phyloP scores from a whole-genome alignment of 2,888 invertebrate genomes.

The Erebia epiphron region DNA sequence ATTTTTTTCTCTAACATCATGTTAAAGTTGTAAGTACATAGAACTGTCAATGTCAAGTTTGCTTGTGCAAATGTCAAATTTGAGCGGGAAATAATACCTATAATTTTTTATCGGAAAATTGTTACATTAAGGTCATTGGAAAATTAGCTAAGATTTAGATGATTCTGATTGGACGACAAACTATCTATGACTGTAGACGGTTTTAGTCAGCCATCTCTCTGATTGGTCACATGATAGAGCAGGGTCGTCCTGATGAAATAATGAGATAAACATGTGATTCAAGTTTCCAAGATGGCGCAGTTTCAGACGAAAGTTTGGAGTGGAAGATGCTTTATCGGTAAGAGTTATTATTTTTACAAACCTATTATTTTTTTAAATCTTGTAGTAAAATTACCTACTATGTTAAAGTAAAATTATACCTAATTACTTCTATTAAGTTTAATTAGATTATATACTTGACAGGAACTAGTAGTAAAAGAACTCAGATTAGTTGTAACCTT shows the following conservation, averaged over 20 bases:
- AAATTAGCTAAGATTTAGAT: constrained; percentile 40
- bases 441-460: too few relatives aligned
- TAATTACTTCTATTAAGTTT: too few relatives aligned
- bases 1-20: too few relatives aligned
- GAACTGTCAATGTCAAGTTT: background rate
- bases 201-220: constrained; percentile 53
- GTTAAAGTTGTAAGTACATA: constrained; percentile 10
- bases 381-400: constrained; percentile 1
- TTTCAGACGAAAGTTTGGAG: constrained; percentile 56
- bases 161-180: constrained; percentile 51
- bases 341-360: constrained; percentile 48
- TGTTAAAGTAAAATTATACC: too few relatives aligned
- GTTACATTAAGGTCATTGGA: constrained; percentile 31
- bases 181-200: constrained; percentile 46
- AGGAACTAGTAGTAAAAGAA: too few relatives aligned
- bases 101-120: constrained; percentile 37
- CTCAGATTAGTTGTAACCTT: too few relatives aligned
- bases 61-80: constrained; percentile 46
- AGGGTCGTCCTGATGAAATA: constrained; percentile 57
- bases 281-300: constrained; percentile 76
- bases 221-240: constrained; percentile 74
- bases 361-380: too few relatives aligned
- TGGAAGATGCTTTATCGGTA: constrained; percentile 56
- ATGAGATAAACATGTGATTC: constrained; percentile 74
- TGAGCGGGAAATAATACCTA: constrained; percentile 12